phyloP scores from a whole-genome alignment of 2,113 vertebrate genomes.

The Esox niger region DNA sequence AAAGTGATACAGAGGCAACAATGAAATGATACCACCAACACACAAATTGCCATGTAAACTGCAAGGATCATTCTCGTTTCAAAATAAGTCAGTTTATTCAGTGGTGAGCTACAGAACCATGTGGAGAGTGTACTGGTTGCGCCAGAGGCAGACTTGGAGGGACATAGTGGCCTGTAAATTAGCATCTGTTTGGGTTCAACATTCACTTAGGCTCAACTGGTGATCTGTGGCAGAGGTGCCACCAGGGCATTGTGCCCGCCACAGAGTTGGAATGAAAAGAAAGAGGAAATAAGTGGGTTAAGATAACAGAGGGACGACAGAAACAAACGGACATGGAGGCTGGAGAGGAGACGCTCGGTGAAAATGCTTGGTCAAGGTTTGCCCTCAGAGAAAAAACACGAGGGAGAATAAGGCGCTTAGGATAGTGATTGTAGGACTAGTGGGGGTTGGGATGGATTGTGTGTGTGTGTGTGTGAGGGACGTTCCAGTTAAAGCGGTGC shows the following conservation, averaged over 20 bases:
- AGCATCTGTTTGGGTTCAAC: constrained; percentile 42
- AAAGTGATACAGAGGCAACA: no score
- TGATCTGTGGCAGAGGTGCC: constrained; percentile 22
- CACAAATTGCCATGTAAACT: constrained; percentile 28
- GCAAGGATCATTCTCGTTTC: not conserved
- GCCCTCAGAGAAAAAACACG: not conserved
- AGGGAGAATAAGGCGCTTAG: not conserved
- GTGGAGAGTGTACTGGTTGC: constrained; percentile 6
- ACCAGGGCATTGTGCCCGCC: not conserved
- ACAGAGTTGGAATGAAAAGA: not conserved
- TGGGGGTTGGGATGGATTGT: not conserved
- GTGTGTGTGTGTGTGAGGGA: not conserved
- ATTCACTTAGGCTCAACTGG: constrained; percentile 25
- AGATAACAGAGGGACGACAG: not conserved
- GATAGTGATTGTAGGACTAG: not conserved
- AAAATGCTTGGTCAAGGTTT: not conserved
- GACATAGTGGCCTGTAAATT: constrained; percentile 33
- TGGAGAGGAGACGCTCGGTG: not conserved
- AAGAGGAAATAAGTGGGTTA: not conserved
- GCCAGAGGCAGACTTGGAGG: constrained; percentile 26
- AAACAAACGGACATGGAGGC: constrained; percentile 4
- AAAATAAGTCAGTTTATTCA: not conserved
- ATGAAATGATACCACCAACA: no score
- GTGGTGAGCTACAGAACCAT: not conserved
- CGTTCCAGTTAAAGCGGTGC: not conserved